Evolutionary conservation across 2,113 vertebrate species (phyloP), one percentile per base, ranked within the genome.

Genomic region (Meleagris gallopavo): DNA sequence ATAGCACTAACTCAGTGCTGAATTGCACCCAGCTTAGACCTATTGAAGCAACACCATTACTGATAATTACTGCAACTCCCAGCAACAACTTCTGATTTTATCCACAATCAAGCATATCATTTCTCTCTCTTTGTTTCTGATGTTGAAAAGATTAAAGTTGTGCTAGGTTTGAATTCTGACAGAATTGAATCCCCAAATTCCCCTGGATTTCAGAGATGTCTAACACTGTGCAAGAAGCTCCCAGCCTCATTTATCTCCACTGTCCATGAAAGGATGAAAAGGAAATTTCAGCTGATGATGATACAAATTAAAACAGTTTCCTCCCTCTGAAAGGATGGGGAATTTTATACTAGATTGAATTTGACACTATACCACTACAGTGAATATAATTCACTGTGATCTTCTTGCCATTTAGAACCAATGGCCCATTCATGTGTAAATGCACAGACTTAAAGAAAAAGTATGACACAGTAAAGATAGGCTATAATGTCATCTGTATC

Each of bases 341-440:
- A 76, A 84, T 89, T 96, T 94, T 52, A 55, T 83, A 91, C 78
- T 20, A 83, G 83, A 96, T 91, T 93, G 83, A 40, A 57, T 93
- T 92, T 96, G 96, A 96, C 97, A 95, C 66, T 19, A 3, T 71
- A 92, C 86, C 75, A 36, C 81, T 77, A 94, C 91, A 96, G 87
- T 91, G 94, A 94, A 83, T 74, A 69, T 97, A 93, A 97, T 96
- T 96, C 95, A 93, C 89, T 89, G 58, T 97, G 96, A 96, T 96
- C 94, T 92, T 83, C 69, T 40, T 84, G 64, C 89, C 82, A 40
- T 95, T 95, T 77, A 66, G 70, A 95, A 40, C 90, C 94, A 46
- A 97, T 52, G 81, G 86, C 62, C 93, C 91, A 96, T 96, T 97
- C 97, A 96, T 95, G 95, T 95, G 94, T 88, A 97, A 97, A 97